Percentiles rank a stretch among this genome's conserved stretches.
Evolutionary conservation across 2,888 invertebrate species (phyloP).

Genomic region (Drosophila birchii): DNA sequence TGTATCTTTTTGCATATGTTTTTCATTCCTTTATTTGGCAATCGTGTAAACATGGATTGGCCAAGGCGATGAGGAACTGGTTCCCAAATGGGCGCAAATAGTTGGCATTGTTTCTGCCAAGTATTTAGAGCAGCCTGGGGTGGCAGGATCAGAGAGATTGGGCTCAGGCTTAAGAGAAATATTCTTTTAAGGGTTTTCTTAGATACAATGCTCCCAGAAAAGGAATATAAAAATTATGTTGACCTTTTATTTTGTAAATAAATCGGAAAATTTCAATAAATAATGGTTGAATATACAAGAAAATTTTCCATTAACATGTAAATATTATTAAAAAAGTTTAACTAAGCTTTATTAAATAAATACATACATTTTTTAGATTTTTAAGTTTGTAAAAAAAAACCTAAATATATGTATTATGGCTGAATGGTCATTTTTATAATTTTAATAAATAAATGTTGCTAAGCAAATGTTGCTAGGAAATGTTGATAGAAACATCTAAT

Average conservation of each 20-base stretch:
- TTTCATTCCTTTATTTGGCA: constrained; percentile 42
- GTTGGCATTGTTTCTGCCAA: constrained; percentile 13
- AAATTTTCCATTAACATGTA: neutral
- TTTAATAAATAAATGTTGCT: neutral
- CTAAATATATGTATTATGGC: no score
- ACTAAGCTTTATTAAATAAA: no score
- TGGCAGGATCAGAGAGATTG: constrained; percentile 6
- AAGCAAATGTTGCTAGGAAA: neutral
- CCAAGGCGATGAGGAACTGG: constrained; percentile 23
- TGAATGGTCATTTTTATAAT: no score
- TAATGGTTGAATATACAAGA: neutral
- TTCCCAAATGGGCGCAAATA: constrained; percentile 28
- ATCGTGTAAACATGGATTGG: constrained; percentile 14
- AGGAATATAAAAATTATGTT: neutral
- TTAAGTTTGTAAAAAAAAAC: no score
- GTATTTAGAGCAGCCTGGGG: constrained; percentile 4
- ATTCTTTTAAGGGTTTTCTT: neutral
- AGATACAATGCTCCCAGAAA: no score
- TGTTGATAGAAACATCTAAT: neutral
- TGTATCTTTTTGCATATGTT: constrained; percentile 22
- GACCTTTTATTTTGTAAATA: neutral
- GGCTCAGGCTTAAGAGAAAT: neutral
- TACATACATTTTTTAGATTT: no score
- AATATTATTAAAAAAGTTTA: no score
- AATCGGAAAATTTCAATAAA: neutral